phyloP scores from a whole-genome alignment of 1,140 invertebrate species.

The Drosophila novamexicana region DNA sequence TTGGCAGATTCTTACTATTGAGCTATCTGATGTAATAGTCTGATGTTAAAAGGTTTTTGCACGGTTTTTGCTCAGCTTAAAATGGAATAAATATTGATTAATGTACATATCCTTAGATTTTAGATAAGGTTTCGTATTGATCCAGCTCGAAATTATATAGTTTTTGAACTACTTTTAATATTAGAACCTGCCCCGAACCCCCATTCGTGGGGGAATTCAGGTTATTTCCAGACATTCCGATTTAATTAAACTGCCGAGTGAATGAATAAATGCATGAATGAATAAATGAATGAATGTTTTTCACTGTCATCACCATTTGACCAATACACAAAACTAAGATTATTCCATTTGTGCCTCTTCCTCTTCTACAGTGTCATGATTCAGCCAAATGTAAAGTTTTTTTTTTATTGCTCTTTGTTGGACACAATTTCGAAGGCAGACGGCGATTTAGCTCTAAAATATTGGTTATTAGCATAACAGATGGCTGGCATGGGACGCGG shows the following conservation, averaged over 20 bases:
- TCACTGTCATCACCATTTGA: neutral
- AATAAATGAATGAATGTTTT: no score
- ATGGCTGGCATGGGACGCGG: slow-evolving; percentile 1
- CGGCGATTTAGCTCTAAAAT: slow-evolving; percentile 67
- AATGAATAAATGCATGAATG: neutral
- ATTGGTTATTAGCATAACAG: slow-evolving; percentile 76
- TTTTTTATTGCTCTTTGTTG: slow-evolving; percentile 43
- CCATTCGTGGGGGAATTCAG: neutral
- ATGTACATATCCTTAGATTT: no score
- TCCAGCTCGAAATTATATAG: no score
- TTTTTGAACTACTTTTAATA: no score
- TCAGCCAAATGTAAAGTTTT: slow-evolving; percentile 45
- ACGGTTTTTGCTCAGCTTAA: no score
- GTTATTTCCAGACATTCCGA: slow-evolving; percentile 38
- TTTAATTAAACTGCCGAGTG: slow-evolving; percentile 47
- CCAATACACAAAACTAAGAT: neutral
- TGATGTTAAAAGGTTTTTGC: no score
- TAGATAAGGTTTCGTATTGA: no score
- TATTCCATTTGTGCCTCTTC: neutral
- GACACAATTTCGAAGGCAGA: slow-evolving; percentile 66
- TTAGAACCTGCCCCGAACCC: no score
- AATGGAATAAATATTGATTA: no score
- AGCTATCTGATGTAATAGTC: no score
- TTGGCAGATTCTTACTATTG: no score
- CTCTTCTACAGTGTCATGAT: slow-evolving; percentile 40